Percentiles rank a stretch among this genome's conserved stretches.
Conservation (phyloP, 2,797 vertebrate species). For the Clarias laeviceps region DNA sequence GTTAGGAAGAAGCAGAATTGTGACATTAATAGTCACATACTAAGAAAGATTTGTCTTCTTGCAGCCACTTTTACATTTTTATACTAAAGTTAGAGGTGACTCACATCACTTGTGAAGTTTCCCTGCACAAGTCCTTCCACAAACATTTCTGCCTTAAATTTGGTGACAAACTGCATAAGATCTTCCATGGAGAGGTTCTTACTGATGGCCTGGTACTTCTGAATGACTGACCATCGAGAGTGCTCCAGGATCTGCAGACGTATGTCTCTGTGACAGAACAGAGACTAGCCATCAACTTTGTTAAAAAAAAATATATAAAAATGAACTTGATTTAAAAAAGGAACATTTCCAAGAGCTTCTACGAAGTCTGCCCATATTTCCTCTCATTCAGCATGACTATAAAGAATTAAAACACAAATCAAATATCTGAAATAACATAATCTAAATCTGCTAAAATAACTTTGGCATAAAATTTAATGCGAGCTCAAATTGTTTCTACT, state of each 20-base stretch:
- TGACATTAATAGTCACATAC: neutral
- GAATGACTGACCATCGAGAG: conserved; percentile 88
- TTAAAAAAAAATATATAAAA: neutral
- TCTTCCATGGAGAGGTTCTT: conserved; percentile 80
- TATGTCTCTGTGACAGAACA: conserved; percentile 76
- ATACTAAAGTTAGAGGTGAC: conserved; percentile 44
- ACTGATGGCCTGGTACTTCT: conserved; percentile 85
- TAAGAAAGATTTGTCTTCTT: neutral
- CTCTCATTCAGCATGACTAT: neutral
- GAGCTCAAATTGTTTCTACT: neutral
- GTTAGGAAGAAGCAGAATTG: neutral
- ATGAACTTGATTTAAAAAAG: neutral
- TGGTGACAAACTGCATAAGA: conserved; percentile 81
- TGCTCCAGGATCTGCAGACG: conserved; percentile 88
- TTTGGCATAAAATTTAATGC: neutral
- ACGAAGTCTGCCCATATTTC: neutral
- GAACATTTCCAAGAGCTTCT: neutral
- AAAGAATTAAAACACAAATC: neutral
- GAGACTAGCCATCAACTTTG: neutral
- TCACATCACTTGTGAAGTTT: conserved; percentile 86
- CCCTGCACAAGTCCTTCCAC: conserved; percentile 90
- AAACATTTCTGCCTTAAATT: conserved; percentile 86
- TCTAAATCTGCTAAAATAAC: neutral
- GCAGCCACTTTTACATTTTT: neutral
- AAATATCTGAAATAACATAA: neutral